phyloP scores from a whole-genome alignment of 1,140 invertebrate genomes.

The Tetramorium simillimum region DNA sequence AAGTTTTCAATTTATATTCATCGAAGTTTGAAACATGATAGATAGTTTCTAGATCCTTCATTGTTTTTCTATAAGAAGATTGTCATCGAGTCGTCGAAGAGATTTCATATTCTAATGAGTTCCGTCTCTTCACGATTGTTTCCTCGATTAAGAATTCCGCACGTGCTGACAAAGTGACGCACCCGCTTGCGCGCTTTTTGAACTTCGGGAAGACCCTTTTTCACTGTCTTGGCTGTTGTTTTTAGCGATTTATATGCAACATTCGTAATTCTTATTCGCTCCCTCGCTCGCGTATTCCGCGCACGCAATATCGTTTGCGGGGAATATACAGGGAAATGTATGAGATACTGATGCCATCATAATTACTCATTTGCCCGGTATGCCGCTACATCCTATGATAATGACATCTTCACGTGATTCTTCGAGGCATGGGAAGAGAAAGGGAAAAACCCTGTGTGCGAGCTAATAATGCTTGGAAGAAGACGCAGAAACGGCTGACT shows the following conservation, averaged over 20 bases:
- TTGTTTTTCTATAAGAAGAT: not conserved
- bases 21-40: not conserved
- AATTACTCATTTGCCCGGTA: constrained; percentile 42
- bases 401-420: constrained; percentile 20
- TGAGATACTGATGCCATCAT: constrained; percentile 32
- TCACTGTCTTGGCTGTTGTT: constrained; percentile 15
- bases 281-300: constrained; percentile 50
- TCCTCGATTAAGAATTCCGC: constrained; percentile 31
- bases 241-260: constrained; percentile 45
- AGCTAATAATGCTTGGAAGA: not conserved
- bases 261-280: constrained; percentile 15
- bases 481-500: constrained; percentile 5
- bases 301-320: constrained; percentile 31
- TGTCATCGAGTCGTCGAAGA: not conserved
- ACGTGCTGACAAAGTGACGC: constrained; percentile 22
- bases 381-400: not conserved
- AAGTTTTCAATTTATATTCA: not conserved
- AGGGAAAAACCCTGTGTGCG: not conserved
- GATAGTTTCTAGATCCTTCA: not conserved
- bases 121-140: not conserved
- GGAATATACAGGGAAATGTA: not conserved
- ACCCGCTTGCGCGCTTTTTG: constrained; percentile 42
- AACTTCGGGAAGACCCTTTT: constrained; percentile 60
- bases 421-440: not conserved
- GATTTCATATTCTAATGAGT: not conserved